phyloP scores from a whole-genome alignment of 2,888 invertebrate genomes.

The Blera fallax region DNA sequence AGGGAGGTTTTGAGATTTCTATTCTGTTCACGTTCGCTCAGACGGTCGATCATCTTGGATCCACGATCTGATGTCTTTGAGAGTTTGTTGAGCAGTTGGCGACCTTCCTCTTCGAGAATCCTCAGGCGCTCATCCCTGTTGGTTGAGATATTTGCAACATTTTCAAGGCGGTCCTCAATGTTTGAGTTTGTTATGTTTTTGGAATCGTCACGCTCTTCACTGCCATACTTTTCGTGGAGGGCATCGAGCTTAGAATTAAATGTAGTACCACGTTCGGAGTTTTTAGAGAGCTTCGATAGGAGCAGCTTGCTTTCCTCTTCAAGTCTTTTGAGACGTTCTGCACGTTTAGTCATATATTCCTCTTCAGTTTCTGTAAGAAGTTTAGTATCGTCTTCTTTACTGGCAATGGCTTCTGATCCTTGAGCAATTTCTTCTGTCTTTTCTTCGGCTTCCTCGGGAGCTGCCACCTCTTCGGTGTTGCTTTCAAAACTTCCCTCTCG shows the following conservation, averaged over 20 bases:
- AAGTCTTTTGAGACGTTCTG: conserved; percentile 82
- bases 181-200: conserved; percentile 35
- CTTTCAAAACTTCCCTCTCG: conserved; percentile 80
- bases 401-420: not conserved
- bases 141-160: conserved; percentile 78
- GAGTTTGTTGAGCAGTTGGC: conserved; percentile 84
- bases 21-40: conserved; percentile 77
- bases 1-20: conserved; percentile 59
- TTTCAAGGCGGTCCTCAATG: conserved; percentile 77
- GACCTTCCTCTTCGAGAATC: conserved; percentile 90
- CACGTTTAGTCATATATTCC: conserved; percentile 76
- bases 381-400: conserved; percentile 42
- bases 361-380: conserved; percentile 78
- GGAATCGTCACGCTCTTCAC: conserved; percentile 51
- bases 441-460: conserved; percentile 59
- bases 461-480: conserved; percentile 77
- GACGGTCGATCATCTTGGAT: conserved; percentile 78
- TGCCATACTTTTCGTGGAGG: conserved; percentile 77
- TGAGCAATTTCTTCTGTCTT: conserved; percentile 20
- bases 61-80: conserved; percentile 79
- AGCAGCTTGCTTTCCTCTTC: conserved; percentile 91
- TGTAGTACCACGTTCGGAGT: conserved; percentile 76
- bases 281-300: conserved; percentile 80
- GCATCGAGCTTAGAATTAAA: conserved; percentile 77
- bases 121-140: conserved; percentile 78